phyloP scores from a whole-genome alignment of 2,113 vertebrate species.

The Rhagologus leucostigma region DNA sequence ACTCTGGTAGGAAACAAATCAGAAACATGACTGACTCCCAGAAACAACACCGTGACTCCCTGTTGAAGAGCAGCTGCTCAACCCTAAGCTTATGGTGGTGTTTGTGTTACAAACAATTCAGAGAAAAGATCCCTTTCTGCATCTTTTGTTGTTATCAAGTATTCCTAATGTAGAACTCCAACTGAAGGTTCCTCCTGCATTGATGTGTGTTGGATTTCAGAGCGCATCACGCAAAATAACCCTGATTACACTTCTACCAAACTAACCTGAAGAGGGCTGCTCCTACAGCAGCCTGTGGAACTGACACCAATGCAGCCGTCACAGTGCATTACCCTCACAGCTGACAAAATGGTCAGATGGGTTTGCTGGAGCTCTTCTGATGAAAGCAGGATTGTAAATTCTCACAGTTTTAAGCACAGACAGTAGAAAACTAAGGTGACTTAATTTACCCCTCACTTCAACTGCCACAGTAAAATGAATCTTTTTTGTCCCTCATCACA shows the following conservation, averaged over 20 bases:
- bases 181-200: not conserved
- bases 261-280: not conserved
- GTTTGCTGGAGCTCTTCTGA: not conserved
- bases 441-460: not conserved
- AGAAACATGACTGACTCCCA: not conserved
- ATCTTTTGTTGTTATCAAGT: not conserved
- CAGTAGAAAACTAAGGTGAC: not conserved
- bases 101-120: not conserved
- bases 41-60: not conserved
- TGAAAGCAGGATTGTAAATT: not conserved
- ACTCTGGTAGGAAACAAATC: not conserved
- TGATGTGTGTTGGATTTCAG: not conserved
- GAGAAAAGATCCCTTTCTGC: not conserved
- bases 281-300: not conserved
- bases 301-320: accelerated
- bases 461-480: not conserved
- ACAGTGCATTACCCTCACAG: not conserved
- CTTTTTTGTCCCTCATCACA: not conserved
- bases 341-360: not conserved
- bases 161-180: not conserved
- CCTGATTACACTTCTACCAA: not conserved
- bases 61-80: not conserved
- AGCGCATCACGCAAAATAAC: not conserved
- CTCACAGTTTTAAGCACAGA: not conserved
- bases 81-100: not conserved